Conservation (phyloP, 2,888 invertebrate species). For the Drosophila neotestacea region DNA sequence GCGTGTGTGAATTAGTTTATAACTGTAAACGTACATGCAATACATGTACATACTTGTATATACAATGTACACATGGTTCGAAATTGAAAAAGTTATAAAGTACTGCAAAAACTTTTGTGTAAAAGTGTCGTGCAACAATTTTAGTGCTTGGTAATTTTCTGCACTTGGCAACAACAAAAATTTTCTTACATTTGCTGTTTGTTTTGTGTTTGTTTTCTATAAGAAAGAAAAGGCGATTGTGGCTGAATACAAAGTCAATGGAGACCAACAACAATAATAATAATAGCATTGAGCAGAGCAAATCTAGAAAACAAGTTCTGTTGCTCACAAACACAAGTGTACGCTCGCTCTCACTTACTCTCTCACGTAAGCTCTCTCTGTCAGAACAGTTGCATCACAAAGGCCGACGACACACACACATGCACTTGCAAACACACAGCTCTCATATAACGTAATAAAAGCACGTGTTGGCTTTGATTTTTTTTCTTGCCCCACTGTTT, state of each 20-base stretch:
- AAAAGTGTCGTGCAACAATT: conserved; percentile 29
- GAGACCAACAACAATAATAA: conserved; percentile 38
- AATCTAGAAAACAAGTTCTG: conserved; percentile 56
- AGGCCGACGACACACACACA: conserved; percentile 34
- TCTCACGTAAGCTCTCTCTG: conserved; percentile 26
- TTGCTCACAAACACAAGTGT: conserved; percentile 26
- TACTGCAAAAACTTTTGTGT: conserved; percentile 18
- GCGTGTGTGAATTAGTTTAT: conserved; percentile 19
- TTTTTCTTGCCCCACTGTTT: conserved; percentile 32
- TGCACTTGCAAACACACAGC: conserved; percentile 25
- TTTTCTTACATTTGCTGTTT: conserved; percentile 31
- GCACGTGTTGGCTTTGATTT: conserved; percentile 83
- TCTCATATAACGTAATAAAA: conserved; percentile 78
- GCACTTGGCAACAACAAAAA: conserved; percentile 41
- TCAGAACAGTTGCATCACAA: conserved; percentile 65
- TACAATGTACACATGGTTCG: not conserved
- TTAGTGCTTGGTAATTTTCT: conserved; percentile 30
- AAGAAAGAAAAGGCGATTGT: conserved; percentile 23
- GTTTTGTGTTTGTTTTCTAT: conserved; percentile 21
- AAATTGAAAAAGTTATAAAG: conserved; percentile 21
- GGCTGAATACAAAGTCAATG: conserved; percentile 40
- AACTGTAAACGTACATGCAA: not conserved
- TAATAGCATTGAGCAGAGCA: conserved; percentile 4
- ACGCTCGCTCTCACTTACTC: conserved; percentile 13
- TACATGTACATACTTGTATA: not conserved